Base-by-base conservation (phyloP, 2,888 invertebrate species). In the Proisotoma minuta region DNA sequence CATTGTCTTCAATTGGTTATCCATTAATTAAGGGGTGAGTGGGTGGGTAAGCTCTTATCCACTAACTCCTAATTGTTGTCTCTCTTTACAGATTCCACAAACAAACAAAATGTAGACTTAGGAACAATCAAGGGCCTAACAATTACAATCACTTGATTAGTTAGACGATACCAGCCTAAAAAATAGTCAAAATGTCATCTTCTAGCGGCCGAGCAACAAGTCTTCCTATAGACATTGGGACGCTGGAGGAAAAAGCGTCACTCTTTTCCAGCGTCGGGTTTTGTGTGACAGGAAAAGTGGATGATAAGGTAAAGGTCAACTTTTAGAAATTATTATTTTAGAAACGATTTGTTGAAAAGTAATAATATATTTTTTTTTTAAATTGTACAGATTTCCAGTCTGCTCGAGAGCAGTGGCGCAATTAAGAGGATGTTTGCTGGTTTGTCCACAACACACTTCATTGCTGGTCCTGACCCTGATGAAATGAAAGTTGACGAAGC, bases 371-470 rank as follows among this genome's bases (percentile, higher is more conserved):
- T 34, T 15, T 34, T 2, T n/a, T 49, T 43, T 15, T 48, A 43
- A 12, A 2, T 39, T 22, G 47, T 83, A 63, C 79, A 92, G 92
- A 83, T 90, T 76, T 80, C 87, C 76, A 83, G 84, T 75, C 80
- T 91, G 74, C 81, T 96, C 65, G 88, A 87, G 79, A 84, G 85
- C 77, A 91, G 92, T 69, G 94, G 95, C 58, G 96, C 90, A 23
- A 91, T 92, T 77, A 85, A 86, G 72, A 87, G 88, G 71, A 87
- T 87, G 74, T 96, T 92, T 80, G 86, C 93, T 74, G 88, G 91
- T 66, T 92, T 94, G 79, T 89, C 88, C 80, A 90, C 94, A 71
- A 95, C 95, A 48, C 94, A 95, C 82, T 83, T 93, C 75, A 89
- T 97, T 76, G 91, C 92, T 74, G 94, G 90, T 26, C 82, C 85